Base-by-base conservation (phyloP, 2,797 vertebrate species). In the Chloroceryle amazona region DNA sequence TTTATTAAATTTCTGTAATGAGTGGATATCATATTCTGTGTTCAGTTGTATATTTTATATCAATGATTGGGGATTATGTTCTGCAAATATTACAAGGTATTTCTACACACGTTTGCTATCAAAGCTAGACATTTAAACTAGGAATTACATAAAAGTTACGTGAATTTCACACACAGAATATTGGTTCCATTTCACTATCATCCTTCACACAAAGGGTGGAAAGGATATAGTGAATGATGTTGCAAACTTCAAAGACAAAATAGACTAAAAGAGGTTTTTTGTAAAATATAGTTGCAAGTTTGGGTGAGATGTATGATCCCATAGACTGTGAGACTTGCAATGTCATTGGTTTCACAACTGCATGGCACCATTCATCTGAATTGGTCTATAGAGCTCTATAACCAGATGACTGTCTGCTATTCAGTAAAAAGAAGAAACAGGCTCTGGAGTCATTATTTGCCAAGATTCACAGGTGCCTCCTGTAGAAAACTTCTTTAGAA, bases 391-490 rank as follows among this genome's bases (percentile, higher is more conserved):
- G 92, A 90, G 86, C 88, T 96, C 94, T 97, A 91, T 81, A 79
- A 61, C 52, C 86, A 90, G 90, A 94, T 90, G 95, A 95, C 96
- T 96, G 78, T 22, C 86, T 86, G 81, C 96, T 94, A 98, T 98
- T 98, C 97, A 98, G 89, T 6, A 44, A 66, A 80, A 80, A 62
- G 73, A 81, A 51, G 42, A 58, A 93, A 91, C 71, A 89, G 93
- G 63, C 95, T 84, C 86, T 96, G 93, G 92, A 89, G 94, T 93
- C 28, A 39, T 83, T 85, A 79, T 96, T 52, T 98, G 98, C 98
- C 98, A 98, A 98, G 97, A 96, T 98, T 97, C 97, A 95, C 98
- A 98, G 98, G 98, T 98, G 98, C 44, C 88, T 93, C 71, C 29
- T 88, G 91, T 39, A 89, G 96, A 97, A 95, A 97, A 89, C 81